Evolutionary conservation across 2,888 invertebrate genomes (phyloP), one percentile per base, ranked within the genome.

Genomic region (Sylvicola fuscatus): DNA sequence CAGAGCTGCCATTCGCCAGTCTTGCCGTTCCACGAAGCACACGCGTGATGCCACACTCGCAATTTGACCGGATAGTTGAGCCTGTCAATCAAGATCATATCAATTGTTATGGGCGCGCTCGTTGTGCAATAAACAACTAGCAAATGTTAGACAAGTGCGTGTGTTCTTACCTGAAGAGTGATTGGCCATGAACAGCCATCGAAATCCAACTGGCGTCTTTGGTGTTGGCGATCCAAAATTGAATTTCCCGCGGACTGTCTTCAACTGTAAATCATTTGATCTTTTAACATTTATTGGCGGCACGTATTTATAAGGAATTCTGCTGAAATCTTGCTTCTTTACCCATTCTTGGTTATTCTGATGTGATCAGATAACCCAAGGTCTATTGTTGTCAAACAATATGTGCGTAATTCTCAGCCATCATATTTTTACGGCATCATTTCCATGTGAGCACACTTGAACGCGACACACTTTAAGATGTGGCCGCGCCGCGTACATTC

Each of bases 1-100:
- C 84, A 84, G 45, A 83, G 70, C 59, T 84, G 84, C 84, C 84
- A 84, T 58, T 84, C 84, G 34, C 84, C 84, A 6, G 83, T 82
- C 52, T 75, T 77, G 13, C 83, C 83, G 53, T 83, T 84, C 84
- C 84, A 84, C 36, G 83, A 83, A 47, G 80, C 77, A 49, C 84
- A 84, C 35, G 78, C 74, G 56, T 84, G 84, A 62, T 83, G 83
- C 83, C 83, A 84, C 53, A 67, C 66, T 52, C 72, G 70, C 49
- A 72, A 60, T 44, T 70, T 63, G 42, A 75, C 51, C 34, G 75
- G 75, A 53, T 74, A 75, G 54, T 75, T 75, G 40, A 76, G 58
- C 40, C 77, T 71, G 51, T 26, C 48, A 51, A 21, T 21, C 21
- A 21, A 21, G 21, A 21, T 21, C 21, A 21, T 21, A 21, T 21